phyloP scores from a whole-genome alignment of 2,797 vertebrate genomes.

The Remorina albescens region DNA sequence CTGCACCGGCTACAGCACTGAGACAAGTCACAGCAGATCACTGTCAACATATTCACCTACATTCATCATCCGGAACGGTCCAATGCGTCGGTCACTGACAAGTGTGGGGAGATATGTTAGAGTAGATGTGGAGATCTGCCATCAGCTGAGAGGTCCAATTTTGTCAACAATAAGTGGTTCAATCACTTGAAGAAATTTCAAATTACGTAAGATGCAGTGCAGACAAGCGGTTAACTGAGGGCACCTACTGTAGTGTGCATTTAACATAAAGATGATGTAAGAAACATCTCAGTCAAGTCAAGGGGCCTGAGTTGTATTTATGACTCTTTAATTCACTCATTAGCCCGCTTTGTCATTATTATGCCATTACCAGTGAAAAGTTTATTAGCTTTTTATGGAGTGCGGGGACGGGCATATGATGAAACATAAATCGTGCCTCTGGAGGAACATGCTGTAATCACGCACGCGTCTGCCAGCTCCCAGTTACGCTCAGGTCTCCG shows the following conservation, averaged over 20 bases:
- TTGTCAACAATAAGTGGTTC: conserved; percentile 3
- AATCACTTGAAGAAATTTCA: neutral
- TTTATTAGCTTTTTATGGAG: conserved; percentile 84
- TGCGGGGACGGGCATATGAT: conserved; percentile 70
- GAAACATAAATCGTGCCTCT: conserved; percentile 79
- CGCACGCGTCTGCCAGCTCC: conserved; percentile 60
- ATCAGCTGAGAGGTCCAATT: conserved; percentile 19
- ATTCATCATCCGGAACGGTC: conserved; percentile 46
- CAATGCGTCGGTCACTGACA: conserved; percentile 27
- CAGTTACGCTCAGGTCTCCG: conserved; percentile 46
- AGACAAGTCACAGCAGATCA: conserved; percentile 51
- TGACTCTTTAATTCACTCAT: conserved; percentile 81
- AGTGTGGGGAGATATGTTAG: conserved; percentile 19
- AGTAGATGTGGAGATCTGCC: conserved; percentile 14
- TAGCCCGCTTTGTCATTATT: conserved; percentile 79
- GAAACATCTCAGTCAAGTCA: conserved; percentile 64
- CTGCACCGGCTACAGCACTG: conserved; percentile 53
- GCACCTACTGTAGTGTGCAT: conserved; percentile 36
- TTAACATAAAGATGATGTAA: conserved; percentile 66
- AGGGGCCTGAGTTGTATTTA: conserved; percentile 72
- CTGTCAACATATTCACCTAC: conserved; percentile 50
- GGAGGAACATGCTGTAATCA: conserved; percentile 71
- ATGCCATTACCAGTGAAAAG: conserved; percentile 76
- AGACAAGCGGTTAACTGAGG: conserved; percentile 38
- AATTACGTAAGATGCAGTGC: conserved; percentile 37